Conservation (phyloP, 2,888 invertebrate genomes). For the Eristalis tenax region DNA sequence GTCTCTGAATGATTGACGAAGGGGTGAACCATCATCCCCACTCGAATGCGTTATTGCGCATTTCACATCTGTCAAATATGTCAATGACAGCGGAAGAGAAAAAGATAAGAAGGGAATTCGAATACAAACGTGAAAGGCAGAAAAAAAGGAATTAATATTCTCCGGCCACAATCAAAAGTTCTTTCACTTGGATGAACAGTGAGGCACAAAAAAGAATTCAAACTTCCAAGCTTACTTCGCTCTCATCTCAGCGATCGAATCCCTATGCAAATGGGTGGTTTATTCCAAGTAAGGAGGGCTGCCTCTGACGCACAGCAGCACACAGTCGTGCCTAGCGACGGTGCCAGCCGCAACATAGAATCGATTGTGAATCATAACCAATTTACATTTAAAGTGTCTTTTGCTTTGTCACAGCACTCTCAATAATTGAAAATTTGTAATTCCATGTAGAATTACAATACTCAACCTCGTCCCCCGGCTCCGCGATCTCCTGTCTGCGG, state of each 20-base stretch:
- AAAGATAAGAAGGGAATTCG: background rate
- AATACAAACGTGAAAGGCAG: conserved; percentile 42
- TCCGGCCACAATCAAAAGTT: conserved; percentile 49
- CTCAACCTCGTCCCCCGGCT: background rate
- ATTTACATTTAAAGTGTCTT: conserved; percentile 56
- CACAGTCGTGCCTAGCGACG: background rate
- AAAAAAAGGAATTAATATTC: conserved; percentile 60
- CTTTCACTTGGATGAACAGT: background rate
- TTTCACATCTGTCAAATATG: conserved; percentile 39
- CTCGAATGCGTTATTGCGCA: conserved; percentile 32
- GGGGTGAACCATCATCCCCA: conserved; percentile 20
- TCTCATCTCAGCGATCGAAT: background rate
- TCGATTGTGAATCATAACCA: conserved; percentile 64
- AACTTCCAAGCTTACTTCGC: background rate
- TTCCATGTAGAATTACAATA: conserved; percentile 40
- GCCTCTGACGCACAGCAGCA: conserved; percentile 44
- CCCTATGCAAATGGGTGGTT: conserved; percentile 25
- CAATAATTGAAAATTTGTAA: conserved; percentile 51
- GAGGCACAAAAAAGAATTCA: background rate
- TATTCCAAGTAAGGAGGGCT: conserved; percentile 30
- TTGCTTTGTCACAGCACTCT: conserved; percentile 54
- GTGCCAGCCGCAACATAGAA: conserved; percentile 45
- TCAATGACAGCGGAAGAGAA: conserved; percentile 1
- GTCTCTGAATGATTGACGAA: background rate
- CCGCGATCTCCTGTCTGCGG: background rate